Evolutionary conservation across 2,888 invertebrate genomes (phyloP), one percentile per base, ranked within the genome.

Genomic region (Leptinotarsa rubiginosa): DNA sequence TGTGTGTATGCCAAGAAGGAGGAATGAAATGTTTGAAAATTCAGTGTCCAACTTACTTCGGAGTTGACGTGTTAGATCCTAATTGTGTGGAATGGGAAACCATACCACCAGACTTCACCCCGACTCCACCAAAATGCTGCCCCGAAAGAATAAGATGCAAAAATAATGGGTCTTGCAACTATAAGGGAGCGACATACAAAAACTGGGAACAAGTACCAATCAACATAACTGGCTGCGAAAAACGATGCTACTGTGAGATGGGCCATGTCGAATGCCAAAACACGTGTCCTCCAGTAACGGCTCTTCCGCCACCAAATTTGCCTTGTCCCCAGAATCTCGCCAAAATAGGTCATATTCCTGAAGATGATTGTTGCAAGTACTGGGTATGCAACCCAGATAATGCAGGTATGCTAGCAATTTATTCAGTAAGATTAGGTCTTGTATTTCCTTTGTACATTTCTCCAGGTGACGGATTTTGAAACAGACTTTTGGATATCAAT

Each of bases 41-140:
- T 41, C 92, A 95, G 77, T 97, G 97, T 82, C 93, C 97, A 78
- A 93, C 94, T 0, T 94, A 93, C 81, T 96, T 95, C 76, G 96
- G 95, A 0, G 88, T 96, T n/a, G 96, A 96, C 84, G 92, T 96
- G 10, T 87, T 96, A 65, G 95, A 96, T 83, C 94, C 96, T 0
- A 92, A 93, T 75, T 97, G 97, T 84, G 89, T 96, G 12, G 92
- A 93, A 79, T 97, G 97, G 97, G 96, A 96, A 75, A 93, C 95
- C 0, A 93, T 92, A 25, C 95, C 95, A 0, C 91, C 92, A 0
- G 89, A 92, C 83, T 93, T 93, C 78, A 89, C 89, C 1, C 92
- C 95, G 0, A 89, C 90, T 54, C 92, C 94, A 0, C 96, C 96
- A 0, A 92, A 93, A 81, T 96, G 96, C 86, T 96, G 96, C 83